Evolutionary conservation across 2,888 invertebrate species (phyloP).

Genomic region (Diarsia mendica): DNA sequence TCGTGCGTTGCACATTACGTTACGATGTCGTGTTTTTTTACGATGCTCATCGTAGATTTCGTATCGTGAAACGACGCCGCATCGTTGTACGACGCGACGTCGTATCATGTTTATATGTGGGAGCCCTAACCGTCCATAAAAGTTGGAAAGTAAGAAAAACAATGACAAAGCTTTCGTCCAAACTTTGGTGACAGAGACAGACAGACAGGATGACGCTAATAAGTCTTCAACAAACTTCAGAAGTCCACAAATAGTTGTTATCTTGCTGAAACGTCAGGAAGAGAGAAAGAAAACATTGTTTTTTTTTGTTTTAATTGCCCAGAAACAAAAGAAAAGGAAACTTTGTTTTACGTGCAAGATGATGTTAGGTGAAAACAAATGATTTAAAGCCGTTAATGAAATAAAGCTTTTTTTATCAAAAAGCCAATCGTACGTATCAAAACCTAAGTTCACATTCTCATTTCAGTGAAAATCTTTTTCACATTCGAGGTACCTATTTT

Average conservation of each 20-base stretch:
- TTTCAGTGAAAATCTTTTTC: no score
- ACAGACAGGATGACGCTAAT: constrained; percentile 59
- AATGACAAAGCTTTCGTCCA: constrained; percentile 32
- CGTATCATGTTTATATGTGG: no score
- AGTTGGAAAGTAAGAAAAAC: constrained; percentile 18
- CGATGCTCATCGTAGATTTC: no score
- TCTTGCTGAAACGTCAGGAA: constrained; percentile 35
- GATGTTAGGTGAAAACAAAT: neutral
- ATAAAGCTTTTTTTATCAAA: no score
- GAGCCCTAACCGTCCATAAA: constrained; percentile 29
- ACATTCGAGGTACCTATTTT: no score
- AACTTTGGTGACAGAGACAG: constrained; percentile 43
- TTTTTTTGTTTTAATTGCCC: constrained; percentile 26
- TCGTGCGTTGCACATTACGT: no score
- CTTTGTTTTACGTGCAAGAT: neutral
- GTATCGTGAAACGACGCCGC: no score
- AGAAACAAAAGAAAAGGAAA: constrained; percentile 1
- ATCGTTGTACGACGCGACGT: no score
- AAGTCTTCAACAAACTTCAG: constrained; percentile 34
- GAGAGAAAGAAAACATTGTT: constrained; percentile 7
- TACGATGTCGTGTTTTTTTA: no score
- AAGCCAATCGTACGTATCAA: no score
- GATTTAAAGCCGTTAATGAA: no score
- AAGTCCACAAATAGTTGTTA: constrained; percentile 55
- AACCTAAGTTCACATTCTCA: no score